phyloP scores from a whole-genome alignment of 2,797 vertebrate genomes.

The Todus mexicanus region DNA sequence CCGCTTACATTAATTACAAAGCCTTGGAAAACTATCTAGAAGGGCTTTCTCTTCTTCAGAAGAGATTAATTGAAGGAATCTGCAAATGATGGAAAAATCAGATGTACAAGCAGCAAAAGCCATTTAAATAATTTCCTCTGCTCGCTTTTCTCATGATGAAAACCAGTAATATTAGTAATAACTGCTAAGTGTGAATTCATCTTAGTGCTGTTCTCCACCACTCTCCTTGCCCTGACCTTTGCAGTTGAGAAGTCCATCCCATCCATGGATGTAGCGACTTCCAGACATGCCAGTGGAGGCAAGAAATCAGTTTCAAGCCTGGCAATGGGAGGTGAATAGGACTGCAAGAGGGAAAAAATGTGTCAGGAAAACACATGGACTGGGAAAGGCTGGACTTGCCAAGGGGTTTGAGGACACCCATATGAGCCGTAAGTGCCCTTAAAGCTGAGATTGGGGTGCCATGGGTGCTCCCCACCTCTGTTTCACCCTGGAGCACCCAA shows the following conservation, averaged over 20 bases:
- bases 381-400: background rate
- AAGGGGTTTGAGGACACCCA: background rate
- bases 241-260: background rate
- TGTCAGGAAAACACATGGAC: fast-evolving
- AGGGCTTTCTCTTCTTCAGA: background rate
- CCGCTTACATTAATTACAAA: background rate
- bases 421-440: background rate
- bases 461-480: background rate
- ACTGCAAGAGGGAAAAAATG: background rate
- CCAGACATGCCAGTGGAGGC: background rate
- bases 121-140: background rate
- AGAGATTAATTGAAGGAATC: background rate
- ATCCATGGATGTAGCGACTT: background rate
- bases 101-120: background rate
- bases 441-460: background rate
- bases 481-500: background rate
- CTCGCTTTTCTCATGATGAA: background rate
- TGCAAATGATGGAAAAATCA: background rate
- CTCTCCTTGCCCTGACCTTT: background rate
- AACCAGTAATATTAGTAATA: background rate
- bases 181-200: background rate
- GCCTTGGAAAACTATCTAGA: background rate
- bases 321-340: fast-evolving
- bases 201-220: background rate
- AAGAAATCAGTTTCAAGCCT: background rate